A percentile compares a stretch with the other conserved stretches of the same genome.
Conservation (phyloP, 2,113 vertebrate species). For the Antigone vipio region DNA sequence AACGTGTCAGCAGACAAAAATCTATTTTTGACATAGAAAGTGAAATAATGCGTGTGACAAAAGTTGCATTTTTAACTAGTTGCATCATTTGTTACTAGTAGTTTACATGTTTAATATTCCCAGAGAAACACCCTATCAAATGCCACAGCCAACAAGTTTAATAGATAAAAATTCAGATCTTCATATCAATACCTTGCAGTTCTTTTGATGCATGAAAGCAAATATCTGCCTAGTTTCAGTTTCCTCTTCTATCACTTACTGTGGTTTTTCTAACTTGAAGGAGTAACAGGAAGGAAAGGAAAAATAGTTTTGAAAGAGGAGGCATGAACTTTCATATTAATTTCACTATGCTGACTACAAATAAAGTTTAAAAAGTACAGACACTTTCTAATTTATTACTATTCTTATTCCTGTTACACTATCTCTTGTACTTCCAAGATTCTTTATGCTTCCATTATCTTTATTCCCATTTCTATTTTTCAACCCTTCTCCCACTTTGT, state of each 20-base stretch:
- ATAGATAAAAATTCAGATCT: not conserved
- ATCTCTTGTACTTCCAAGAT: not conserved
- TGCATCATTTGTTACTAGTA: not conserved
- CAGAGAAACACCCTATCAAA: not conserved
- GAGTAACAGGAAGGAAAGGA: not conserved
- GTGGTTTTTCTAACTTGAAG: not conserved
- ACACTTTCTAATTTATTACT: not conserved
- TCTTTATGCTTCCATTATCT: not conserved
- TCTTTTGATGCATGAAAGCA: not conserved
- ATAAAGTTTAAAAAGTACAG: not conserved
- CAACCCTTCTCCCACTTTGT: not conserved
- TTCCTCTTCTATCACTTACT: not conserved
- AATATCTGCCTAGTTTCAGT: not conserved
- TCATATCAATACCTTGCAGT: not conserved
- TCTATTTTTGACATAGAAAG: not conserved
- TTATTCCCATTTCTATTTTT: not conserved
- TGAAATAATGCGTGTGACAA: not conserved
- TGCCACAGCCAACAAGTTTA: not conserved
- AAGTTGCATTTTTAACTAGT: not conserved
- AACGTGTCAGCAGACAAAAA: not conserved
- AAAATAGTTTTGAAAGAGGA: not conserved
- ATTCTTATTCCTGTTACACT: not conserved
- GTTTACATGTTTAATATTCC: not conserved
- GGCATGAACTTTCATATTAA: not conserved
- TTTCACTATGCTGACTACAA: not conserved